Evolutionary conservation across 1,140 invertebrate genomes (phyloP).

Genomic region (Littorina saxatilis): DNA sequence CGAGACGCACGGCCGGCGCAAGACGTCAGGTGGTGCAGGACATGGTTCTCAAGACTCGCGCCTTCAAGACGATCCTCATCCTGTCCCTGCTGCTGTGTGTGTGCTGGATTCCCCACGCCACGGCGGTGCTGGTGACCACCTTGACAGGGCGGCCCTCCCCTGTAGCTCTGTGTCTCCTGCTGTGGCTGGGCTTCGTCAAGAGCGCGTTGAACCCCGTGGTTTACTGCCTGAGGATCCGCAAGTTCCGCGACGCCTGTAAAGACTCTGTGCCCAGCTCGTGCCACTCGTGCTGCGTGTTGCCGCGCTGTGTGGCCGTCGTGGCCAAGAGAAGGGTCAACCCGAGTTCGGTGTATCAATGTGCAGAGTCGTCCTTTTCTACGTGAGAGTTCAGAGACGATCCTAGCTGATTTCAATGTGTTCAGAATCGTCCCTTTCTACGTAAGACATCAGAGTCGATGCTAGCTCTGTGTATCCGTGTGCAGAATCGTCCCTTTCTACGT

Average conservation of each 20-base stretch:
- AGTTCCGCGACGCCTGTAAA: constrained; percentile 29
- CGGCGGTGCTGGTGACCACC: background rate
- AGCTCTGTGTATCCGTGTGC: no score
- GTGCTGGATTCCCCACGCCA: constrained; percentile 13
- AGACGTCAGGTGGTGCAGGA: background rate
- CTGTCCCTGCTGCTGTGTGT: constrained; percentile 12
- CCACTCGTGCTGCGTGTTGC: background rate
- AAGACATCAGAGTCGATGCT: no score
- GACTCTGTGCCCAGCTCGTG: background rate
- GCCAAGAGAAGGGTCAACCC: constrained; percentile 11
- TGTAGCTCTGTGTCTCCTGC: background rate
- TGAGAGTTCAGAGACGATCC: no score
- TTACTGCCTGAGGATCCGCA: constrained; percentile 18
- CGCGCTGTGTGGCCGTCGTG: background rate
- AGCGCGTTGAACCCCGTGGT: constrained; percentile 18
- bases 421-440: no score
- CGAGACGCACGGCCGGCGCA: background rate
- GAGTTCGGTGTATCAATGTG: background rate
- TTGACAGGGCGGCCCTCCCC: background rate
- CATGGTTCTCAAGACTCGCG: constrained; percentile 25
- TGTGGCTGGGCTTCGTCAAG: constrained; percentile 23
- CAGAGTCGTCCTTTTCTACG: no score
- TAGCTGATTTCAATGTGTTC: no score
- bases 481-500: no score
- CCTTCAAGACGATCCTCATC: constrained; percentile 30